A percentile compares a stretch with the other conserved stretches of the same genome.
Conservation (phyloP, 2,797 vertebrate species). For the Sebastes taczanowskii region DNA sequence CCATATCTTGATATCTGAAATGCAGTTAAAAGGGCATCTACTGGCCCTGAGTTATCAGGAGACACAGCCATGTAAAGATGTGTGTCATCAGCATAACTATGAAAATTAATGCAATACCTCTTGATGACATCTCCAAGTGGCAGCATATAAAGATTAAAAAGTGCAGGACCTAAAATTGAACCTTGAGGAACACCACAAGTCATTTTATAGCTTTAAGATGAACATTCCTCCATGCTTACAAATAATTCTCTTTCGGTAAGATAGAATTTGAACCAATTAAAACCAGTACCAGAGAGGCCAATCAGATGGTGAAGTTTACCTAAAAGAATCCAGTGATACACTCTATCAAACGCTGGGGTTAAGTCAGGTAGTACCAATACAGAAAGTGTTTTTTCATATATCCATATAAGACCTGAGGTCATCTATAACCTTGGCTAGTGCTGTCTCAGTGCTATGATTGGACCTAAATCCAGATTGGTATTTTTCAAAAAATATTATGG, state of each 20-base stretch:
- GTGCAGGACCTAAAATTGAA: neutral
- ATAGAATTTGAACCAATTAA: too few species aligned
- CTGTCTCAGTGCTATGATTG: too few species aligned
- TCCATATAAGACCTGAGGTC: too few species aligned
- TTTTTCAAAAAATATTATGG: too few species aligned
- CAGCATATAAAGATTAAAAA: neutral
- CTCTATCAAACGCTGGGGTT: too few species aligned
- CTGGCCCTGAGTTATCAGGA: neutral
- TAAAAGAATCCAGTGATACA: too few species aligned
- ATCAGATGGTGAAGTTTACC: too few species aligned
- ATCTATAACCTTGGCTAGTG: too few species aligned
- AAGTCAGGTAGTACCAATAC: too few species aligned
- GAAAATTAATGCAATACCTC: neutral
- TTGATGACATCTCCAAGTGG: neutral
- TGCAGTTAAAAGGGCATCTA: neutral
- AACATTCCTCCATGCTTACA: neutral
- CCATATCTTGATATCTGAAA: neutral
- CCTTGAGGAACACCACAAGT: neutral
- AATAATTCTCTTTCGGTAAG: neutral
- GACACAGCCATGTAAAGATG: neutral
- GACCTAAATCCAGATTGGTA: too few species aligned
- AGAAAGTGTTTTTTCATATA: too few species aligned
- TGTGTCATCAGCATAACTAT: neutral
- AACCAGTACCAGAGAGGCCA: too few species aligned
- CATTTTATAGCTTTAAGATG: neutral